Evolutionary conservation across 2,888 invertebrate species (phyloP).

Genomic region (Chrysina gloriosa): DNA sequence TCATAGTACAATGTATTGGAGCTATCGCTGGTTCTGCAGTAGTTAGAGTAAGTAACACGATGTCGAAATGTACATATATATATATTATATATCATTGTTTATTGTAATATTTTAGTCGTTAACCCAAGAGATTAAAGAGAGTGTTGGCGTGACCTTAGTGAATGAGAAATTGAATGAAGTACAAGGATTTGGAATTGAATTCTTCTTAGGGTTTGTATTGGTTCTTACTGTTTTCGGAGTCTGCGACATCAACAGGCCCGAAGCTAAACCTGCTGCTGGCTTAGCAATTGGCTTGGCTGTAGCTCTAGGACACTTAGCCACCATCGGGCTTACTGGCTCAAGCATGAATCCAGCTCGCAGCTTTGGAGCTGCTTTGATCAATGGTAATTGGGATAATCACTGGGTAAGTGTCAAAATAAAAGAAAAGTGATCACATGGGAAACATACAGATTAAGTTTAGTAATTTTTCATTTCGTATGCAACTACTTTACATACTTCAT

Average conservation of each 20-base stretch:
- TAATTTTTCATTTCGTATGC: too few species aligned
- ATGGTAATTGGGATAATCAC: slow-evolving; percentile 79
- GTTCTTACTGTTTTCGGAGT: slow-evolving; percentile 92
- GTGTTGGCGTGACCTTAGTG: slow-evolving; percentile 28
- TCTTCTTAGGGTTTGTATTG: slow-evolving; percentile 89
- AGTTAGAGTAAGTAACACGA: slow-evolving; percentile 68
- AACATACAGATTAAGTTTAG: too few species aligned
- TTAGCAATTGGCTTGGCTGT: slow-evolving; percentile 91
- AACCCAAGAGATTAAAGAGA: slow-evolving; percentile 75
- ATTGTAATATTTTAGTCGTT: slow-evolving; percentile 68
- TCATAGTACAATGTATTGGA: slow-evolving; percentile 85
- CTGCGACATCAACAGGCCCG: slow-evolving; percentile 82
- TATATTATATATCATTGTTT: neutral
- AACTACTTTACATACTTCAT: too few species aligned
- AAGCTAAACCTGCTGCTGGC: slow-evolving; percentile 84
- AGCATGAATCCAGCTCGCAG: slow-evolving; percentile 95
- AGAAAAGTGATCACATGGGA: neutral
- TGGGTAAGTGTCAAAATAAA: slow-evolving; percentile 73
- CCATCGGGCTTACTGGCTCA: slow-evolving; percentile 86
- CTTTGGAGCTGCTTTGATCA: slow-evolving; percentile 87
- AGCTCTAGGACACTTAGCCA: slow-evolving; percentile 84
- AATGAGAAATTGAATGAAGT: slow-evolving; percentile 70
- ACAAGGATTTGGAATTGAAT: slow-evolving; percentile 91
- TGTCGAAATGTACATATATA: slow-evolving; percentile 52
- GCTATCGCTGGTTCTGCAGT: slow-evolving; percentile 83